A percentile compares a stretch with the other conserved stretches of the same genome.
These are phyloP conservation scores for Apis dorsata DNA, from an alignment of 1,140 invertebrate genomes.

Conservation along the genomic window DNA sequence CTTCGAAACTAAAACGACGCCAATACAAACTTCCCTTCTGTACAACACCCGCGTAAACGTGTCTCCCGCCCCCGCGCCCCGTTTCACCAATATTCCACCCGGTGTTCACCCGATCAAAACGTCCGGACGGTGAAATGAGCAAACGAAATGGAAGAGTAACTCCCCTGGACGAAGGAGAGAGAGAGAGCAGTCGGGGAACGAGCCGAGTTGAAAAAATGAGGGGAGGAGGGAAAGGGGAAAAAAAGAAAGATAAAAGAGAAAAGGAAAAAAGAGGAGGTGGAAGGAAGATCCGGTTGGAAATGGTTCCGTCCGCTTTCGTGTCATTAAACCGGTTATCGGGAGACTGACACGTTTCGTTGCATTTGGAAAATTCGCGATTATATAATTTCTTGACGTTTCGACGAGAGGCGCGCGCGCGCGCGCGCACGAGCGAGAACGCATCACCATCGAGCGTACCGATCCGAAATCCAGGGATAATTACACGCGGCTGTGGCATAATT, in stretches of 20 bases:
- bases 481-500: constrained; percentile 55
- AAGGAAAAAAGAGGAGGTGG: neutral
- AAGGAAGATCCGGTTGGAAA: neutral
- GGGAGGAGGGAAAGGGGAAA: too few relatives aligned
- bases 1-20: constrained; percentile 11
- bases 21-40: constrained; percentile 11
- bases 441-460: constrained; percentile 37
- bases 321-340: neutral
- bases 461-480: constrained; percentile 61
- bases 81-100: neutral
- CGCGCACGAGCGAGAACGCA: neutral
- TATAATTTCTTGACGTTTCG: constrained; percentile 54
- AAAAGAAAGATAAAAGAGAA: neutral
- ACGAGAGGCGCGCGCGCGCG: neutral
- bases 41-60: constrained; percentile 8
- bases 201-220: too few relatives aligned
- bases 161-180: too few relatives aligned
- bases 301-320: neutral
- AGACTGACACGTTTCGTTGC: neutral
- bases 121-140: neutral
- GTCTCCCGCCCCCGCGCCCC: neutral
- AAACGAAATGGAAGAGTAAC: neutral
- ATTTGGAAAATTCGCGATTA: neutral
- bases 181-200: neutral
- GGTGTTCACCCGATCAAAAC: neutral